Base-by-base conservation (phyloP, 1,140 invertebrate species). In the Leptopilina boulardi region DNA sequence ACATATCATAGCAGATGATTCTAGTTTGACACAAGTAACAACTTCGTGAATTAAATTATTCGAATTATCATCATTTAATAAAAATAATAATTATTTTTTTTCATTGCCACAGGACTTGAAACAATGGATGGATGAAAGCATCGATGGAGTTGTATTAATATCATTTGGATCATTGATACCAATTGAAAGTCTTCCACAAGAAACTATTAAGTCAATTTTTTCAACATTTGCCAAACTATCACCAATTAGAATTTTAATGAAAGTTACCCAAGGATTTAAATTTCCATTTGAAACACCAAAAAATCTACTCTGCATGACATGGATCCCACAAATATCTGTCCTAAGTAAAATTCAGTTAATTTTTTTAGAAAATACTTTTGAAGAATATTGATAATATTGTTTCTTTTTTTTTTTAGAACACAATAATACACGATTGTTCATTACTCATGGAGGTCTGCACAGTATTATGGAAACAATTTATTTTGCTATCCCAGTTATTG, bases 271-370 rank as follows among this genome's bases (percentile, higher is more conserved):
- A 13, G 19, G n/a, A 87, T 85, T n/a, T 83, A 82, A 0, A 77
- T 89, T 42, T 80, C 86, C 8, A 66, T 13, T 84, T 13, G 77
- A 76, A 51, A 59, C 92, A 23, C 91, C 93, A 15, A 4, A 85
- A 4, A 94, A 94, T 85, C 90, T 94, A 5, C 87, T 90, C 81
- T 89, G 92, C 0, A 78, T 88, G 59, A 87, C 90, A 74, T 95
- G 94, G 94, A 85, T 94, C 79, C 94, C 94, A 23, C 94, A 95
- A 86, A 91, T 92, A 73, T 92, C 92, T 83, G 83, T 93, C 74
- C 79, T 93, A 42, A 91, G 91, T 90, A 18, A 0, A 18, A n/a
- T n/a, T n/a, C n/a, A n/a, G n/a, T n/a, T n/a, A n/a, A n/a, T n/a
- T n/a, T n/a, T n/a, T n/a, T n/a, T n/a, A n/a, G n/a, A n/a, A n/a